Conservation (phyloP, 2,888 invertebrate genomes). For the Parnassius glacialis region DNA sequence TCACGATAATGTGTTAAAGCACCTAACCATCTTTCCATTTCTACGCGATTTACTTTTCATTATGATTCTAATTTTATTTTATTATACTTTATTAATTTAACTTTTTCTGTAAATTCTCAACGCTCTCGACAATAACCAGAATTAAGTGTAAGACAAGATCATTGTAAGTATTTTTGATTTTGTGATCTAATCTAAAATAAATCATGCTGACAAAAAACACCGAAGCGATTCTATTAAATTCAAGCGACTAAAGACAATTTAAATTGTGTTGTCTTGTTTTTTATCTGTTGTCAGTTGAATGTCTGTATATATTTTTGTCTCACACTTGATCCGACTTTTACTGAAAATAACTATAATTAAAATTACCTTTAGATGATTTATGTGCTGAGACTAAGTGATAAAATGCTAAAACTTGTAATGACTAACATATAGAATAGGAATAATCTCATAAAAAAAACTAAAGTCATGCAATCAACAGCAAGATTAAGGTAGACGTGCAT, state of each 20-base stretch:
- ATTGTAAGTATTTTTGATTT: conserved; percentile 44
- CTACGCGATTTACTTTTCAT: conserved; percentile 28
- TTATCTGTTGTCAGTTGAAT: conserved; percentile 27
- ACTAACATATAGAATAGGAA: conserved; percentile 70
- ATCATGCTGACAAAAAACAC: conserved; percentile 48
- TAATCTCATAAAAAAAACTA: conserved; percentile 58
- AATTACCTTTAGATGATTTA: conserved; percentile 74
- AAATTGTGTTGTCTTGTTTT: conserved; percentile 25
- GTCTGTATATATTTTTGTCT: conserved; percentile 51
- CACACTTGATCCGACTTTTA: conserved; percentile 68
- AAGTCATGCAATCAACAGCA: conserved; percentile 76
- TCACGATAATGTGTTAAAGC: conserved; percentile 53
- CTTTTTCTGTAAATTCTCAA: conserved; percentile 75
- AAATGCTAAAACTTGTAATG: conserved; percentile 60
- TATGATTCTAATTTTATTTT: conserved; percentile 34
- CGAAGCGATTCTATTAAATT: conserved; percentile 52
- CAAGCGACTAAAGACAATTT: conserved; percentile 51
- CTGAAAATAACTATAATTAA: conserved; percentile 47
- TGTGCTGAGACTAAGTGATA: conserved; percentile 77
- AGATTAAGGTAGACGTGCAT: conserved; percentile 72
- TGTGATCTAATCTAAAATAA: conserved; percentile 46
- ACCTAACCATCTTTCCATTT: conserved; percentile 47
- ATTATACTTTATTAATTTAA: conserved; percentile 23
- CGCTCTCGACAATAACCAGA: conserved; percentile 78
- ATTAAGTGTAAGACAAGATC: conserved; percentile 70